Evolutionary conservation across 1,140 invertebrate genomes (phyloP), one percentile per base, ranked within the genome.

Genomic region (Cotesia vestalis): DNA sequence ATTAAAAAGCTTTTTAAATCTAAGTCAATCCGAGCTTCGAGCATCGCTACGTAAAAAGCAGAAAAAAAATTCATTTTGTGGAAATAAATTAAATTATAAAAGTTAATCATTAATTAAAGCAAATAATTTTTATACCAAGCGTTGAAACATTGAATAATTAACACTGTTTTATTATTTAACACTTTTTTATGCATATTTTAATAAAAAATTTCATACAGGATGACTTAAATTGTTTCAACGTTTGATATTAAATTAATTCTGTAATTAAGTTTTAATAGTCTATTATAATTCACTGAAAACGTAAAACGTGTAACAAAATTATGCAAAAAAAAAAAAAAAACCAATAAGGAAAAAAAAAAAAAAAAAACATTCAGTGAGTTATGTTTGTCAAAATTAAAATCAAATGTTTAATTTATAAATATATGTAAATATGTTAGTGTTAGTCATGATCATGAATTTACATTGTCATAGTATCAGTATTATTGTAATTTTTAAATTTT

Each of bases 401-500:
- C 51, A 35, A 35, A 61, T 66, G n/a, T 53, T 40, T 35, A 59
- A 61, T 53, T 34, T 53, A 62, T 27, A 36, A 40, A 40, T 74
- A 27, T 14, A 17, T 64, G 35, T 71, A 17, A 53, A 17, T 63
- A 11, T 57, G 14, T 51, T 55, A 52, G 11, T 55, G 20, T 70
- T 27, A 27, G 27, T 27, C 27, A 27, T 27, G 27, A 27, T 27
- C 27, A 27, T 27, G 27, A 27, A 27, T 27, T 27, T 27, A 27
- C 27, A 27, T 27, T 27, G 27, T 27, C 27, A 27, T 27, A 27
- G 27, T 27, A 27, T 27, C 27, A 27, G 27, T 60, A 20, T 40
- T 53, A 69, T 64, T 60, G 35, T 59, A 46, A 27, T 35, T 64
- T 69, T 35, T 69, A 67, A 17, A 71, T 69, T 70, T 64, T 63